Evolutionary conservation across 2,888 invertebrate genomes (phyloP), one percentile per base, ranked within the genome.

Genomic region (Proisotoma minuta): DNA sequence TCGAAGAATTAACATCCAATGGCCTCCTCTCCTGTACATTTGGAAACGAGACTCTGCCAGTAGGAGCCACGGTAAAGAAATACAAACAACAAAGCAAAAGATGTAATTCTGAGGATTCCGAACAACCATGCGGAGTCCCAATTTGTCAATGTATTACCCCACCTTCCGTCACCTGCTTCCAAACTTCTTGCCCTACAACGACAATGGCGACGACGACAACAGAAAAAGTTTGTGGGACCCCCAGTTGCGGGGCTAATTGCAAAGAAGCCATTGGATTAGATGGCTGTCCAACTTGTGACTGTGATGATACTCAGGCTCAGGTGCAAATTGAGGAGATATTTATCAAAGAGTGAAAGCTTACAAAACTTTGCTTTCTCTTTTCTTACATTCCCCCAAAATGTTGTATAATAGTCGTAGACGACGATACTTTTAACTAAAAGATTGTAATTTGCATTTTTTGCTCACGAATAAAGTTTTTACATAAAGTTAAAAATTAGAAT

Each of bases 231-330:
- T 63, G 62, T 49, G 27, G 49, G 1, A 54, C 48, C 8, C 58
- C 57, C 23, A 58, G 53, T 24, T 69, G 69, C 53, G 64, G 57
- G 8, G 48, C 52, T n/a, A 29, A 53, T 34, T 69, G 66, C 39
- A 52, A 50, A 50, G 49, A 60, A 52, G 39, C 60, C 1, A 58
- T 47, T 26, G 66, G 64, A 12, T 53, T 15, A 28, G 68, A 69
- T 47, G 68, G 69, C 10, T 69, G 69, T 49, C 64, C 69, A 4
- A 64, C 61, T 3, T 69, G 69, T 52, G 63, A 65, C 59, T 68
- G 68, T 50, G 57, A 60, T 51, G 47, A 59, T 15, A 10, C 28
- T 28, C 23, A 49, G 49, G 18, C 18, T 20, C 56, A 56, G 43
- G 23, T 43, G 5, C 34, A 57, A 12, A 43, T 58, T n/a, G 48